Conservation (phyloP, 2,888 invertebrate genomes). For the Linyphia triangularis region DNA sequence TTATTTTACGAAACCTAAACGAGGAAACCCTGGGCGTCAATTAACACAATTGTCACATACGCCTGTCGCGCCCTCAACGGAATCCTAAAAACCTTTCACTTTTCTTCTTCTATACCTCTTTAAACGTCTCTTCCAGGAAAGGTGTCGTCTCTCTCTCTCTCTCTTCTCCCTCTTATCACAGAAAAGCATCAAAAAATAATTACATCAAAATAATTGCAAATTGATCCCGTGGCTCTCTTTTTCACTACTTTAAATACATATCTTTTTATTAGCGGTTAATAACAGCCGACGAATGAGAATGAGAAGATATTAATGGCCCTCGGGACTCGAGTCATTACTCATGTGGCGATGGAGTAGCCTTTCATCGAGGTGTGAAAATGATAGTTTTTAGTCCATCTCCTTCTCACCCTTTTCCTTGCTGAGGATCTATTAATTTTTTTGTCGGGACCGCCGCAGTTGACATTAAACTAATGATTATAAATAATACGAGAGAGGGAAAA, state of each 20-base stretch:
- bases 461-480: slow-evolving; percentile 68
- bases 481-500: slow-evolving; percentile 13
- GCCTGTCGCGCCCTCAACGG: slow-evolving; percentile 29
- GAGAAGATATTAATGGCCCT: slow-evolving; percentile 26
- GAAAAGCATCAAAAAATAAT: slow-evolving; percentile 45
- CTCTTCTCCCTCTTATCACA: too few species aligned
- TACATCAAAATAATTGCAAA: slow-evolving; percentile 69
- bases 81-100: slow-evolving; percentile 39
- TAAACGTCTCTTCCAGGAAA: not conserved
- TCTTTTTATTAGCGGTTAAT: slow-evolving; percentile 72
- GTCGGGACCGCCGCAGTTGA: slow-evolving; percentile 48
- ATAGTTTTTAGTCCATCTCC: slow-evolving; percentile 63
- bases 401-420: slow-evolving; percentile 48
- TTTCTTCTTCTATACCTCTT: slow-evolving; percentile 3
- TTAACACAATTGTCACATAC: slow-evolving; percentile 59
- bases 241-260: slow-evolving; percentile 39
- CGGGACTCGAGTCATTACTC: slow-evolving; percentile 58
- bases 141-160: not conserved
- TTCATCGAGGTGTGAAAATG: slow-evolving; percentile 74
- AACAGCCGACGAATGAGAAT: slow-evolving; percentile 41
- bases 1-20: not conserved
- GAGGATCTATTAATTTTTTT: slow-evolving; percentile 72
- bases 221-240: slow-evolving; percentile 44
- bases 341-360: slow-evolving; percentile 50
- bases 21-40: slow-evolving; percentile 38